Conservation (phyloP, 2,888 invertebrate genomes). For the Lasioglossum figueresi region DNA sequence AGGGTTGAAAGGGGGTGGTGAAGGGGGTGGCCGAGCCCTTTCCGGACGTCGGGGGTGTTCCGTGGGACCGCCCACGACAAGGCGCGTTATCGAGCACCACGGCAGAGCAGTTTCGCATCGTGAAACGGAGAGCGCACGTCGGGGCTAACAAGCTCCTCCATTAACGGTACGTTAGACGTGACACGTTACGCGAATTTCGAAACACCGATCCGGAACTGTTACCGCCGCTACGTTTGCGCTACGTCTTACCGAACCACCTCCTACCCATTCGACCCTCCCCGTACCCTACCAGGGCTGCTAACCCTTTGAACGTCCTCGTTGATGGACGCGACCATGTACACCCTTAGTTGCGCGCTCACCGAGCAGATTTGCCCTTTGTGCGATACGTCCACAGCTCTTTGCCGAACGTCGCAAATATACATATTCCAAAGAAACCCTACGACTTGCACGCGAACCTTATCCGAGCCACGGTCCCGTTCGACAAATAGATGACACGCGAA, state of each 20-base stretch:
- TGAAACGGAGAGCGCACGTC: slow-evolving; percentile 66
- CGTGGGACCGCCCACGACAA: slow-evolving; percentile 70
- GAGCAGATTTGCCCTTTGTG: slow-evolving; percentile 44
- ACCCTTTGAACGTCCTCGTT: slow-evolving; percentile 54
- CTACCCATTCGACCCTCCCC: not conserved
- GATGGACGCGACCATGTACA: slow-evolving; percentile 46
- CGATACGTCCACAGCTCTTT: not conserved
- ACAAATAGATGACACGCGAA: not conserved
- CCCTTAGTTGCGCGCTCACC: slow-evolving; percentile 16
- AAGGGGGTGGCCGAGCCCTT: slow-evolving; percentile 38
- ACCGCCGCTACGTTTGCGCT: slow-evolving; percentile 68
- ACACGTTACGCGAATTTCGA: slow-evolving; percentile 79
- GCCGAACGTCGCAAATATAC: not conserved
- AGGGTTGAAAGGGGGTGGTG: not conserved
- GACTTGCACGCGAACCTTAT: not conserved
- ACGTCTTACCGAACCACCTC: slow-evolving; percentile 69
- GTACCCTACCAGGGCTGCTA: slow-evolving; percentile 22
- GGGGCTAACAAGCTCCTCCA: slow-evolving; percentile 79
- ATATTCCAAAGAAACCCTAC: not conserved
- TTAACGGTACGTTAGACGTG: slow-evolving; percentile 82
- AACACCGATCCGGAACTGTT: slow-evolving; percentile 67
- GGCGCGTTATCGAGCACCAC: slow-evolving; percentile 67
- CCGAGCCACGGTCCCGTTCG: not conserved
- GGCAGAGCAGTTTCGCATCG: slow-evolving; percentile 57
- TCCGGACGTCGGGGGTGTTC: slow-evolving; percentile 52